These are phyloP conservation scores for Idaea straminata DNA, from an alignment of 2,888 invertebrate genomes.

Conservation along the genomic window DNA sequence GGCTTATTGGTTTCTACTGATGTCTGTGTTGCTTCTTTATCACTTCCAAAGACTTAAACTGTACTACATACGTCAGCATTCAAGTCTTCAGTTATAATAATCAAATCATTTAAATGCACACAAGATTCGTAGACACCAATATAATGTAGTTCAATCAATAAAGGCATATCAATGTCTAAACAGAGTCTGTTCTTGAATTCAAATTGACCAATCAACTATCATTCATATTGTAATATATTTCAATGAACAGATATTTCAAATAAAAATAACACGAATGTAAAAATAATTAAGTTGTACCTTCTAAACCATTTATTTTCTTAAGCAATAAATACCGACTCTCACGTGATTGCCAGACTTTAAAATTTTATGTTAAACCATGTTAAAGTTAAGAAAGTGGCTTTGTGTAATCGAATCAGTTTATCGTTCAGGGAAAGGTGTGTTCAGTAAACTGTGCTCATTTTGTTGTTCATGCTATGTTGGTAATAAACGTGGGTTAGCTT, in stretches of 20 bases:
- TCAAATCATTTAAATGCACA: neutral
- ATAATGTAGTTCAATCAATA: neutral
- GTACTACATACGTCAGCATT: too few relatives aligned
- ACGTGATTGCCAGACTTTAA: conserved; percentile 21
- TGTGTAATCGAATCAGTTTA: conserved; percentile 19
- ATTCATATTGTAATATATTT: neutral
- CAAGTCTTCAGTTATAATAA: too few relatives aligned
- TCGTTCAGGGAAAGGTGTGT: conserved; percentile 8
- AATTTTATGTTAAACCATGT: conserved; percentile 7
- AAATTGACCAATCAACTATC: neutral
- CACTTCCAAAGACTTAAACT: too few relatives aligned
- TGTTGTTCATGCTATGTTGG: conserved; percentile 4
- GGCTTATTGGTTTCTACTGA: neutral
- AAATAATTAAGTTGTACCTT: neutral
- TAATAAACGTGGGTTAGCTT: conserved; percentile 3
- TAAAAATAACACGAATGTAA: neutral
- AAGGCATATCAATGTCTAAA: neutral
- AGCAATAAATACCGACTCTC: conserved; percentile 14
- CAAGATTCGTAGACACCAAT: neutral
- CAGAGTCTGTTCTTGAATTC: neutral
- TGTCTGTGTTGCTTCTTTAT: too few relatives aligned
- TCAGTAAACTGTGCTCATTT: conserved; percentile 8
- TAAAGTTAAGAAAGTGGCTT: conserved; percentile 17
- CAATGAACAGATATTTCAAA: neutral
- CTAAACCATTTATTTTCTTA: neutral